Evolutionary conservation across 2,113 vertebrate genomes (phyloP), one percentile per base, ranked within the genome.

Genomic region (Pomatorhinus ruficollis): DNA sequence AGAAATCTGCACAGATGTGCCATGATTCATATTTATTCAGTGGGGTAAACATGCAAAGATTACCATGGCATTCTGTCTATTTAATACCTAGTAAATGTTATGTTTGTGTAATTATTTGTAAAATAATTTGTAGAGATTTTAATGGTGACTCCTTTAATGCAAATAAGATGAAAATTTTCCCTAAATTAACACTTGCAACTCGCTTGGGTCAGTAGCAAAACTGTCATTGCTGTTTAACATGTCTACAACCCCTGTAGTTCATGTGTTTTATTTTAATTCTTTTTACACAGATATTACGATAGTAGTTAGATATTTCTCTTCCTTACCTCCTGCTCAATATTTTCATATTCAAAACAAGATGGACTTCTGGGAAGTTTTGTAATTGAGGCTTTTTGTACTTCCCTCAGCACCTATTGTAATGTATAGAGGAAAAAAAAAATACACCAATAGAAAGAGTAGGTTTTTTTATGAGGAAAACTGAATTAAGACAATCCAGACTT

Each of bases 351-450:
- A 10, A 61, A 56, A 53, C 31, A 25, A 70, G 50, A 37, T 4
- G 35, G 27, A 3, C 11, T 74, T 60, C 12, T n/a, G 44, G 21
- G 25, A 87, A 83, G 12, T 10, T 87, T 75, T 49, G 9, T 35
- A 42, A 35, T 1, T 59, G 15, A n/a, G 7, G 31, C 5, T 52
- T 91, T 66, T 59, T 70, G 8, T 78, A 23, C 24, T 53, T 89
- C 9, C n/a, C 56, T 24, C 30, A 77, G 9, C 9, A 47, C 4
- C 35, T 64, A 17, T 8, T 50, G 20, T 18, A 12, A 50, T 63
- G 14, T 15, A 18, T 5, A 24, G 30, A 31, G 4, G 14, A 33
- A 6, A 4, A 37, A 53, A 11, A 11, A 31, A 5, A 0, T 1
- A 3, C 31, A 53, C 8, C 21, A 65, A 52, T 5, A 45, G 20